Percentiles rank a stretch among this genome's conserved stretches.
Conservation (phyloP, 2,797 vertebrate genomes). For the Enteromius thamalakanensis region DNA sequence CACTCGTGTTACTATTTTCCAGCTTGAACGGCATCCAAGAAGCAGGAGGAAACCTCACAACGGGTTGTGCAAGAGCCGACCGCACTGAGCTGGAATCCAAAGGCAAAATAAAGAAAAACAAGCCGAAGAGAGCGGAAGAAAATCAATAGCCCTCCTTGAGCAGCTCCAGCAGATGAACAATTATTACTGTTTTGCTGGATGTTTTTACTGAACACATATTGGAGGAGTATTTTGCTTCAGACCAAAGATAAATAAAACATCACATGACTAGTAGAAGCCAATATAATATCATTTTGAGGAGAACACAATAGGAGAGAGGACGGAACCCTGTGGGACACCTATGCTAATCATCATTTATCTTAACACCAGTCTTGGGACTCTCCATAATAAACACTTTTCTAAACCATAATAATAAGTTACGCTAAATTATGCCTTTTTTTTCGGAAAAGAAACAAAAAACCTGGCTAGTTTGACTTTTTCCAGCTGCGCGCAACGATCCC, state of each 20-base stretch:
- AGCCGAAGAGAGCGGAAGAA: slow-evolving; percentile 67
- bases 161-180: slow-evolving; percentile 70
- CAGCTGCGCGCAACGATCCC: neutral
- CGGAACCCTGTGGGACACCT: slow-evolving; percentile 7
- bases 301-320: slow-evolving; percentile 1
- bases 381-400: neutral
- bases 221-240: neutral
- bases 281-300: neutral
- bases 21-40: slow-evolving; percentile 66
- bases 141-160: slow-evolving; percentile 77
- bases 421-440: neutral
- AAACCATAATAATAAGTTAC: neutral
- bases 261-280: neutral
- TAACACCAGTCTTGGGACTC: neutral
- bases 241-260: slow-evolving; percentile 20
- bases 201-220: slow-evolving; percentile 64
- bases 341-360: neutral
- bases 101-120: slow-evolving; percentile 72
- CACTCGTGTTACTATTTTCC: slow-evolving; percentile 70
- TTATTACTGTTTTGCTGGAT: slow-evolving; percentile 73
- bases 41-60: slow-evolving; percentile 43
- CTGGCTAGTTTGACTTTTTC: neutral
- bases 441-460: neutral
- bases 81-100: slow-evolving; percentile 67
- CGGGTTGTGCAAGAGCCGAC: slow-evolving; percentile 34